Evolutionary conservation across 2,888 invertebrate species (phyloP).

Genomic region (Itoplectis maculator): DNA sequence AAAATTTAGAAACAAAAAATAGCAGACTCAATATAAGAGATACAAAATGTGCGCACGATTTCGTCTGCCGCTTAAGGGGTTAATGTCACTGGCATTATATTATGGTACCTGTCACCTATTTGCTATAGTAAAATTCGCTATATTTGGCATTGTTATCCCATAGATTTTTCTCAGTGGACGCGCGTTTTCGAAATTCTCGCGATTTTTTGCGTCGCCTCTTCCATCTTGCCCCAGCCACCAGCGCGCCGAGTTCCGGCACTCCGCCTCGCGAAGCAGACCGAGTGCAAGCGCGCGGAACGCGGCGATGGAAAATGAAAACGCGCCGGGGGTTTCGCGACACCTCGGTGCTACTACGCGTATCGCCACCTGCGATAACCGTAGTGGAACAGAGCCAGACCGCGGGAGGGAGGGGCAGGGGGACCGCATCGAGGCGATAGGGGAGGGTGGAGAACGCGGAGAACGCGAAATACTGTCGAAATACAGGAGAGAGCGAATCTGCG

Average conservation of each 20-base stretch:
- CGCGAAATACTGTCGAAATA: constrained; percentile 35
- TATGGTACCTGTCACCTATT: too few species aligned
- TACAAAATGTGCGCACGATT: too few species aligned
- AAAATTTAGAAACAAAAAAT: too few species aligned
- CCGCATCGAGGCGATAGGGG: neutral
- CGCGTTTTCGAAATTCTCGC: neutral
- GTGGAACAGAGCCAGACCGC: neutral
- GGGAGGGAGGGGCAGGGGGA: neutral
- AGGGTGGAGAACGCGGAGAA: neutral
- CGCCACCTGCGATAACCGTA: too few species aligned
- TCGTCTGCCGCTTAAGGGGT: too few species aligned
- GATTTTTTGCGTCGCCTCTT: neutral
- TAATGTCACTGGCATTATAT: too few species aligned
- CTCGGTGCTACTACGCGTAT: constrained; percentile 1
- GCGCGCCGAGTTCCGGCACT: neutral
- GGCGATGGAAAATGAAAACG: constrained; percentile 44
- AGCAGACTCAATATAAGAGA: too few species aligned
- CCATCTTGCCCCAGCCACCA: neutral
- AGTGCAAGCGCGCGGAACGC: neutral
- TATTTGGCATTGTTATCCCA: too few species aligned
- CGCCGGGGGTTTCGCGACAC: constrained; percentile 44
- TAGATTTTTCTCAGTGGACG: too few species aligned
- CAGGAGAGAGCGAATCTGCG: constrained; percentile 7
- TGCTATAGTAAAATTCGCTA: too few species aligned
- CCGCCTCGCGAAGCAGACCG: neutral